phyloP scores from a whole-genome alignment of 2,888 invertebrate species.

The Megamerina dolium region DNA sequence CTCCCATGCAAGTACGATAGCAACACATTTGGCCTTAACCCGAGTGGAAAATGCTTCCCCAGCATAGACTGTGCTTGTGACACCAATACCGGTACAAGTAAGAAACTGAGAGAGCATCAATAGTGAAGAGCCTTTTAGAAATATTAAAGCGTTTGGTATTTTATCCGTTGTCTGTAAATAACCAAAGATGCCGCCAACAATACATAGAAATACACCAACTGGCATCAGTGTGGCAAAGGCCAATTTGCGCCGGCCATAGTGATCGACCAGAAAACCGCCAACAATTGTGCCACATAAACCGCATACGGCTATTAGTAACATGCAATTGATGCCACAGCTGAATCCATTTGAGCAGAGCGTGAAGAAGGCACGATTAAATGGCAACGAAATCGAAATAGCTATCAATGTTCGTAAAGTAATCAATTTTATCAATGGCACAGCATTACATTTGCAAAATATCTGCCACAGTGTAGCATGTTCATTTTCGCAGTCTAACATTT shows the following conservation, averaged over 20 bases:
- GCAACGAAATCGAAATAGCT: conserved; percentile 33
- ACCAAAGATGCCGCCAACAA: conserved; percentile 37
- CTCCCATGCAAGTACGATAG: conserved; percentile 32
- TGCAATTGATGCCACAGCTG: conserved; percentile 35
- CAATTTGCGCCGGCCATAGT: conserved; percentile 34
- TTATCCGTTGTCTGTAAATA: conserved; percentile 27
- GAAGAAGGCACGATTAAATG: conserved; percentile 39
- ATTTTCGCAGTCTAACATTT: conserved; percentile 22
- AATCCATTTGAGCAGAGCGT: conserved; percentile 35
- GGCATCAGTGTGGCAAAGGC: conserved; percentile 33
- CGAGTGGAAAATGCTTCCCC: conserved; percentile 39
- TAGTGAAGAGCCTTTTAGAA: conserved; percentile 31
- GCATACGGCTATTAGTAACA: conserved; percentile 33
- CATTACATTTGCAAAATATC: conserved; percentile 10
- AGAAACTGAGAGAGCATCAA: conserved; percentile 37
- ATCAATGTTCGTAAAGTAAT: conserved; percentile 34
- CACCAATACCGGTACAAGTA: conserved; percentile 36
- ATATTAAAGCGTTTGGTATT: conserved; percentile 26
- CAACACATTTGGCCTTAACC: conserved; percentile 34
- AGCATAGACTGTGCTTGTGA: conserved; percentile 36
- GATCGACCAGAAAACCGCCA: conserved; percentile 37
- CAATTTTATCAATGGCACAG: conserved; percentile 32
- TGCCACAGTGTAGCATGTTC: conserved; percentile 13
- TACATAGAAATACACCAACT: conserved; percentile 35
- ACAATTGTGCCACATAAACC: conserved; percentile 37